phyloP scores from a whole-genome alignment of 1,140 invertebrate species.

The Leptoteleia sp. region DNA sequence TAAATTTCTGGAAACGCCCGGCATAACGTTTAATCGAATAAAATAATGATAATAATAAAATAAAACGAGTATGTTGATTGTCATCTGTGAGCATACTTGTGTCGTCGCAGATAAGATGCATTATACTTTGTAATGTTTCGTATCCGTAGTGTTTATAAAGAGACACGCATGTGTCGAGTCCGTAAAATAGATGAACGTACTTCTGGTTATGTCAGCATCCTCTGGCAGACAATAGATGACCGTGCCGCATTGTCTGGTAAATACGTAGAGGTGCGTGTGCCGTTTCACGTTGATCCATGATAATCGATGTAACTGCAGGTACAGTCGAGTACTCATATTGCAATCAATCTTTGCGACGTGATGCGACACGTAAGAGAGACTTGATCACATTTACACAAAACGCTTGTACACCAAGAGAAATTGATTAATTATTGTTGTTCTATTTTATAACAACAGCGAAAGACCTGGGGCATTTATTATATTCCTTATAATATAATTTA shows the following conservation, averaged over 20 bases:
- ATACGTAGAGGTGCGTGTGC: slow-evolving; percentile 64
- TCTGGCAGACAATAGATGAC: slow-evolving; percentile 77
- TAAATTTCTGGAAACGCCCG: too few species aligned
- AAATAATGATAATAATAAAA: too few species aligned
- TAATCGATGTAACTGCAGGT: slow-evolving; percentile 74
- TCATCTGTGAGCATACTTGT: slow-evolving; percentile 13
- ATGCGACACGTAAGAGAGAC: too few species aligned
- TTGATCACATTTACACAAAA: too few species aligned
- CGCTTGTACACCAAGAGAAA: too few species aligned
- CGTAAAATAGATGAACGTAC: slow-evolving; percentile 72
- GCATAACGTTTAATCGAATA: too few species aligned
- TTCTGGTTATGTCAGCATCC: slow-evolving; percentile 80
- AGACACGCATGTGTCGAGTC: slow-evolving; percentile 65
- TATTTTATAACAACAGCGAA: too few species aligned
- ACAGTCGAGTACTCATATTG: slow-evolving; percentile 41
- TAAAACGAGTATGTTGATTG: slow-evolving; percentile 13
- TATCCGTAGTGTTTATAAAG: slow-evolving; percentile 49
- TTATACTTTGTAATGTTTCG: slow-evolving; percentile 52
- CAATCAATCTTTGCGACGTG: slow-evolving; percentile 12
- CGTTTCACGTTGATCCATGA: slow-evolving; percentile 73
- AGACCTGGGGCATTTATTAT: too few species aligned
- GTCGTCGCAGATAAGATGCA: slow-evolving; percentile 51
- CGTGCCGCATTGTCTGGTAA: slow-evolving; percentile 75
- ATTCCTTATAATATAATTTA: too few species aligned
- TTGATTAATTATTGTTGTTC: too few species aligned